Conservation (phyloP, 2,113 vertebrate genomes). For the Nicator chloris region DNA sequence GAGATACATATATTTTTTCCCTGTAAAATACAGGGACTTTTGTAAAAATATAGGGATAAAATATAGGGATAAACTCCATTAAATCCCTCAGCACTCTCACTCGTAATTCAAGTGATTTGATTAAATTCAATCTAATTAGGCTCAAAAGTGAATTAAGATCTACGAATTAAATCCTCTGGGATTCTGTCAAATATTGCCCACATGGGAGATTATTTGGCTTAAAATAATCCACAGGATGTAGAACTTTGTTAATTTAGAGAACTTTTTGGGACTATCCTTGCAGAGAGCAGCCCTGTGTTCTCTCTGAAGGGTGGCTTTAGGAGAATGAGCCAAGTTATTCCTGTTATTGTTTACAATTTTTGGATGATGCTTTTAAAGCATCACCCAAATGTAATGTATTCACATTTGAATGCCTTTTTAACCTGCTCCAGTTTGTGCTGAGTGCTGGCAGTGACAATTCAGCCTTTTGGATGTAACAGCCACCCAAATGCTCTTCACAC, state of each 20-base stretch:
- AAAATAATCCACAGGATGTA: not conserved
- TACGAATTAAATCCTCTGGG: not conserved
- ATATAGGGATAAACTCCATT: not conserved
- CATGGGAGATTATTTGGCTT: not conserved
- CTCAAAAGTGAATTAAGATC: not conserved
- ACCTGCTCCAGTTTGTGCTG: not conserved
- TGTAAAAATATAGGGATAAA: not conserved
- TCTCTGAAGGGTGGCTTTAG: not conserved
- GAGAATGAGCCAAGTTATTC: not conserved
- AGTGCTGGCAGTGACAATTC: not conserved
- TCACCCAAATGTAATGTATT: not conserved
- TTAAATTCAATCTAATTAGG: constrained; percentile 5
- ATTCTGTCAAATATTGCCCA: not conserved
- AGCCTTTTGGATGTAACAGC: accelerated
- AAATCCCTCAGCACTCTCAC: not conserved
- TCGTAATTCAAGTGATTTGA: not conserved
- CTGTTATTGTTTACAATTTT: not conserved
- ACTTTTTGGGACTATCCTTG: not conserved
- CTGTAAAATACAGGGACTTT: not conserved
- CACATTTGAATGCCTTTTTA: not conserved
- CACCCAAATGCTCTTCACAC: not conserved
- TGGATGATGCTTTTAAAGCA: not conserved
- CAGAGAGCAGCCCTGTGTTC: not conserved
- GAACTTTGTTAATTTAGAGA: not conserved
- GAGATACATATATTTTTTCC: not conserved